A percentile compares a stretch with the other conserved stretches of the same genome.
Conservation (phyloP, 1,140 invertebrate species). For the Ceratina australensis region DNA sequence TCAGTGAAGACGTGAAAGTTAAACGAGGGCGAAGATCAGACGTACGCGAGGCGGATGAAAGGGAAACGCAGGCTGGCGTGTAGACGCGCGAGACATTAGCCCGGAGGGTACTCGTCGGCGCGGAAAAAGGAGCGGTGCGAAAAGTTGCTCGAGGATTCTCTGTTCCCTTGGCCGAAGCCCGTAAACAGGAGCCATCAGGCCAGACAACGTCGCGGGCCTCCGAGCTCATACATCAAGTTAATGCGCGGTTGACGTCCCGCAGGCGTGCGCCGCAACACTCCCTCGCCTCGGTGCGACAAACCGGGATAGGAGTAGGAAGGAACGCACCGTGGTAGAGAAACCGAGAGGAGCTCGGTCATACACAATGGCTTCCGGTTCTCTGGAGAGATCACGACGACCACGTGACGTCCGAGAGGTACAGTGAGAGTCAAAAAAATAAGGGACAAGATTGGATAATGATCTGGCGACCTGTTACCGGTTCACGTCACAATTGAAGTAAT, state of each 20-base stretch:
- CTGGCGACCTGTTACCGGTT: background rate
- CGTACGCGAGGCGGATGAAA: background rate
- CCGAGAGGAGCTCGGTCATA: slow-evolving; percentile 4
- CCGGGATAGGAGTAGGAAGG: too few relatives aligned
- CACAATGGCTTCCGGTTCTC: slow-evolving; percentile 63
- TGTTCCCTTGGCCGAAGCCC: slow-evolving; percentile 20
- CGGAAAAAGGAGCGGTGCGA: slow-evolving; percentile 31
- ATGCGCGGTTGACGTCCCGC: slow-evolving; percentile 64
- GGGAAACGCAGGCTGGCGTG: background rate
- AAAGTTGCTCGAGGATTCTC: slow-evolving; percentile 42
- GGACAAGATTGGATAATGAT: too few relatives aligned
- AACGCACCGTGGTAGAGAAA: slow-evolving; percentile 24
- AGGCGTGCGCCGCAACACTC: slow-evolving; percentile 52
- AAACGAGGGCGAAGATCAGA: too few relatives aligned
- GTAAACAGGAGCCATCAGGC: slow-evolving; percentile 55
- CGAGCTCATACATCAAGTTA: slow-evolving; percentile 67
- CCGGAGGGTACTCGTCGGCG: background rate
- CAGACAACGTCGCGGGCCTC: slow-evolving; percentile 48
- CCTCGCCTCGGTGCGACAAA: slow-evolving; percentile 9
- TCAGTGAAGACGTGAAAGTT: too few relatives aligned
- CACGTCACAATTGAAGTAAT: too few relatives aligned
- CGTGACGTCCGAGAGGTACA: background rate
- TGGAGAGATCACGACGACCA: slow-evolving; percentile 5
- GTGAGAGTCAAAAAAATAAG: too few relatives aligned
- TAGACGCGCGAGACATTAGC: background rate